Evolutionary conservation across 2,888 invertebrate species (phyloP).

Genomic region (Bombylius discolor): DNA sequence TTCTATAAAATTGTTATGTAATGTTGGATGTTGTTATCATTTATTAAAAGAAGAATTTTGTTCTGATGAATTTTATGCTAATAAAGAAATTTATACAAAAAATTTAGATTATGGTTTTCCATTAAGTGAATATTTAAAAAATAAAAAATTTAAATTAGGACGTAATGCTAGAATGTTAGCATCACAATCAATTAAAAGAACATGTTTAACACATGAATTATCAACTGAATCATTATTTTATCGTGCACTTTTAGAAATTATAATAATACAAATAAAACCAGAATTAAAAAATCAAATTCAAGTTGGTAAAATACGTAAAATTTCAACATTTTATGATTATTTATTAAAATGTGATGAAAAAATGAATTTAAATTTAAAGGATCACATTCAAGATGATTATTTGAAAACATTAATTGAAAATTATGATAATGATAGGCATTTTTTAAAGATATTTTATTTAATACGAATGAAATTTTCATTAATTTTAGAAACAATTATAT

Average conservation of each 20-base stretch:
- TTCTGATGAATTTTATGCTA: conserved; percentile 27
- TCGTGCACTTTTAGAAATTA: conserved; percentile 60
- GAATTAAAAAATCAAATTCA: conserved; percentile 37
- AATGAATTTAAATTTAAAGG: conserved; percentile 33
- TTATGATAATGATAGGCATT: conserved; percentile 39
- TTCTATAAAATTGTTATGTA: conserved; percentile 49
- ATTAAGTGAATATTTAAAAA: conserved; percentile 46
- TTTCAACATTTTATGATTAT: conserved; percentile 54
- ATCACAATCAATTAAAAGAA: conserved; percentile 67
- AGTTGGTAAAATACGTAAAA: conserved; percentile 51
- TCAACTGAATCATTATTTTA: conserved; percentile 55
- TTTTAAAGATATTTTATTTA: conserved; percentile 62
- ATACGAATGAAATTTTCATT: conserved; percentile 64
- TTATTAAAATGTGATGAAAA: conserved; percentile 51
- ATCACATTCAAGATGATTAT: conserved; percentile 34
- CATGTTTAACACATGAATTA: conserved; percentile 38
- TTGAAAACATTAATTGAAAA: conserved; percentile 29
- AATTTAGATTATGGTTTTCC: conserved; percentile 47
- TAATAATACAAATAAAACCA: conserved; percentile 37
- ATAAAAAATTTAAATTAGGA: conserved; percentile 43
- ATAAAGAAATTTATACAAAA: conserved; percentile 22
- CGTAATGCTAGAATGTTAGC: conserved; percentile 76
- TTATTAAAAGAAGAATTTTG: conserved; percentile 49
- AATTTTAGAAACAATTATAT: conserved; percentile 65
- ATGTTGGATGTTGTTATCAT: conserved; percentile 87